A percentile compares a stretch with the other conserved stretches of the same genome.
Evolutionary conservation across 2,888 invertebrate species (phyloP).

Genomic region (Sclerodermus sp.): DNA sequence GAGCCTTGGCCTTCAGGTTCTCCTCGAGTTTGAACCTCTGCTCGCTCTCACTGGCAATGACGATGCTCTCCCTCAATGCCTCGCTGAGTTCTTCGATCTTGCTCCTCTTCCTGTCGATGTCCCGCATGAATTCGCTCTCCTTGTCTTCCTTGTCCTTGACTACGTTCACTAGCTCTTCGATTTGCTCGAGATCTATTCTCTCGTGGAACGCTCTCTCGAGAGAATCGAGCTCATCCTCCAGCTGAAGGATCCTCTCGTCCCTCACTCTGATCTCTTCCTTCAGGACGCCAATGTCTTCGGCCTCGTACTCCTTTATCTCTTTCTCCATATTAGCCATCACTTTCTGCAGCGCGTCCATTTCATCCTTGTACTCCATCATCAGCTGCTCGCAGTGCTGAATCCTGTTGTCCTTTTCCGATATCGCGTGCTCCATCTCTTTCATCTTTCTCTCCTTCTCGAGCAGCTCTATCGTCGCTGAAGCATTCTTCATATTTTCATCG

Average conservation of each 20-base stretch:
- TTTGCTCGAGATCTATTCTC: conserved; percentile 45
- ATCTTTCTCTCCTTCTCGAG: conserved; percentile 31
- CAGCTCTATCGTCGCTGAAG: not conserved
- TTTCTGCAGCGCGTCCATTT: conserved; percentile 25
- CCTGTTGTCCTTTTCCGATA: conserved; percentile 40
- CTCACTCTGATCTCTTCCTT: conserved; percentile 44
- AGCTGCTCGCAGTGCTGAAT: conserved; percentile 39
- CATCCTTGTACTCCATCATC: conserved; percentile 36
- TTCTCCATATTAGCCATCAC: conserved; percentile 33
- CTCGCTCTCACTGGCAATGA: conserved; percentile 72
- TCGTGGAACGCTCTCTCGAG: conserved; percentile 44
- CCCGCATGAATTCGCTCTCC: conserved; percentile 62
- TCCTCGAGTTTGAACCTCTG: conserved; percentile 59
- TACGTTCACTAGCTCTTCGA: conserved; percentile 43
- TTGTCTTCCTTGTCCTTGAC: conserved; percentile 54
- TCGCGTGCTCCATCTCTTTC: conserved; percentile 39
- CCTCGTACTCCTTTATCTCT: conserved; percentile 38
- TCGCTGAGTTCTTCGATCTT: conserved; percentile 77
- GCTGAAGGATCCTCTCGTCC: conserved; percentile 38
- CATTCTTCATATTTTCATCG: conserved; percentile 1
- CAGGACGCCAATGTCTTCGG: conserved; percentile 38
- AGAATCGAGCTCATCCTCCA: conserved; percentile 48
- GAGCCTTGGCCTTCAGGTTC: conserved; percentile 64
- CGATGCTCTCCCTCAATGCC: conserved; percentile 79
- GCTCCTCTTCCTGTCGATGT: conserved; percentile 52